Evolutionary conservation across 1,140 invertebrate genomes (phyloP).

Genomic region (Drosophila jambulina): DNA sequence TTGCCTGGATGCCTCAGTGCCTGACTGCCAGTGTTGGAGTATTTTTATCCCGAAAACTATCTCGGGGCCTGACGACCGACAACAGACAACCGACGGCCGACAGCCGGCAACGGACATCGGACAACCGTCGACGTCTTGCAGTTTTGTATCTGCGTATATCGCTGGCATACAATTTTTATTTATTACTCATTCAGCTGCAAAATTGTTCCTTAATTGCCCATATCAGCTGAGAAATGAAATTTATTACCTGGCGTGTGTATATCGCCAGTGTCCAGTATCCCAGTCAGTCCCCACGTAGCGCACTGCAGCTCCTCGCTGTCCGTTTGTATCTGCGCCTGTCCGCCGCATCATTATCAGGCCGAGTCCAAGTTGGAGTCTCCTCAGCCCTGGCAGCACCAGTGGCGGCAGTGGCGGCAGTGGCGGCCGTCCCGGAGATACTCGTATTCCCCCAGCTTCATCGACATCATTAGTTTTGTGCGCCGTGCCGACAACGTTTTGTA

Average conservation of each 20-base stretch:
- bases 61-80: conserved; percentile 65
- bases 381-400: conserved; percentile 1
- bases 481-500: conserved; percentile 82
- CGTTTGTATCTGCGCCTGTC: conserved; percentile 58
- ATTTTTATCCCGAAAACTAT: conserved; percentile 83
- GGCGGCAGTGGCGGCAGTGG: neutral
- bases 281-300: conserved; percentile 22
- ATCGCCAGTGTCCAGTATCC: conserved; percentile 63
- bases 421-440: conserved; percentile 12
- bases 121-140: conserved; percentile 67
- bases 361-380: conserved; percentile 25
- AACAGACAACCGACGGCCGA: conserved; percentile 9
- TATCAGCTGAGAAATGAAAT: conserved; percentile 85
- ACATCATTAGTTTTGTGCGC: conserved; percentile 84
- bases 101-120: conserved; percentile 18
- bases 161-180: conserved; percentile 84
- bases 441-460: conserved; percentile 59
- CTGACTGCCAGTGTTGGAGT: conserved; percentile 47
- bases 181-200: conserved; percentile 85
- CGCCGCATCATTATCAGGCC: conserved; percentile 77
- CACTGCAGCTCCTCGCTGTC: conserved; percentile 21
- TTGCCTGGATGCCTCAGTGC: conserved; percentile 8
- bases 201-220: conserved; percentile 85
- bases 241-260: conserved; percentile 85
- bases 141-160: conserved; percentile 81